These are phyloP conservation scores for Drosophila koepferae DNA, from an alignment of 2,888 invertebrate genomes.

Conservation along the genomic window DNA sequence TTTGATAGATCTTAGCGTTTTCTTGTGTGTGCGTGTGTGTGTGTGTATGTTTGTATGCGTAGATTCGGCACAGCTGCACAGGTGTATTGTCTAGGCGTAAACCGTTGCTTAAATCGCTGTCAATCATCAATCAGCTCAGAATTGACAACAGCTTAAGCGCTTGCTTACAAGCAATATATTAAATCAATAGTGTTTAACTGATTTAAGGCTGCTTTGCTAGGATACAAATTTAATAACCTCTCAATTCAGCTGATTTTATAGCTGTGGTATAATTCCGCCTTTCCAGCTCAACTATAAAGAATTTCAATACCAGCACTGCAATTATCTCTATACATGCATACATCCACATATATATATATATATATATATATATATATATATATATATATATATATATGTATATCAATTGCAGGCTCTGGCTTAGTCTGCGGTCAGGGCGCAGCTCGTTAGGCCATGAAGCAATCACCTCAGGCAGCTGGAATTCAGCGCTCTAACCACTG, in stretches of 20 bases:
- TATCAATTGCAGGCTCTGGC: slow-evolving; percentile 19
- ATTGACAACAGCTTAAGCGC: slow-evolving; percentile 31
- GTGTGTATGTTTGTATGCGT: background rate
- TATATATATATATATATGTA: slow-evolving; percentile 9
- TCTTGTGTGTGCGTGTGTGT: background rate
- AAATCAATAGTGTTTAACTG: slow-evolving; percentile 19
- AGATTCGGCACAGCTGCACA: slow-evolving; percentile 29
- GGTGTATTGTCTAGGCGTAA: slow-evolving; percentile 38
- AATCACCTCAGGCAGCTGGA: slow-evolving; percentile 48
- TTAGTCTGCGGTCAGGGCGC: slow-evolving; percentile 28
- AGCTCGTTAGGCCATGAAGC: slow-evolving; percentile 29
- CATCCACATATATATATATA: background rate
- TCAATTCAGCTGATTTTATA: background rate
- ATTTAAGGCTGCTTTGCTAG: background rate
- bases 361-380: slow-evolving; percentile 9
- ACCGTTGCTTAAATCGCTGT: slow-evolving; percentile 37
- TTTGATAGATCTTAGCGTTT: slow-evolving; percentile 59
- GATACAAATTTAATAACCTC: background rate
- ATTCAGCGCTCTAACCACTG: slow-evolving; percentile 50
- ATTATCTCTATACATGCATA: background rate
- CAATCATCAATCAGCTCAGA: slow-evolving; percentile 44
- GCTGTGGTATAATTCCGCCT: background rate
- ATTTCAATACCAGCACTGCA: slow-evolving; percentile 16
- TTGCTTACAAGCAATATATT: slow-evolving; percentile 23
- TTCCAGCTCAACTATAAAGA: background rate